Conservation (phyloP, 2,113 vertebrate species). For the Notechis scutatus region DNA sequence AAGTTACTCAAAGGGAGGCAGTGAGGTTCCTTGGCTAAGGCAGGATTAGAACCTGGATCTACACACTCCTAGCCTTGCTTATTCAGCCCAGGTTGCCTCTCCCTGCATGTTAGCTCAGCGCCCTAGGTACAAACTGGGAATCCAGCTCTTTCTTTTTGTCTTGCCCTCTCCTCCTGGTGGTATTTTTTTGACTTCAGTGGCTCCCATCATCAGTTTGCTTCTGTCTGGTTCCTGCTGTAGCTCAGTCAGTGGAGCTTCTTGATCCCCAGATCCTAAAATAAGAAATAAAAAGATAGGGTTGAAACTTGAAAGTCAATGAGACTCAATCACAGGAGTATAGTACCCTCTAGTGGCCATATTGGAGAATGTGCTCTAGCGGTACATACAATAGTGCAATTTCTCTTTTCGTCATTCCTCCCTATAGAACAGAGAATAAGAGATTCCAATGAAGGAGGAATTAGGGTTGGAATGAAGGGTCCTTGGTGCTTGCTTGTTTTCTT, state of each 20-base stretch:
- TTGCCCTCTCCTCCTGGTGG: not conserved
- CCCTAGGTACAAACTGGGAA: not conserved
- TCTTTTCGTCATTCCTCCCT: not conserved
- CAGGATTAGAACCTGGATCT: not conserved
- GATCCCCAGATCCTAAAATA: not conserved
- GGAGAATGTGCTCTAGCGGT: not conserved
- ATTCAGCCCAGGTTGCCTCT: not conserved
- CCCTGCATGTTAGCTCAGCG: not conserved
- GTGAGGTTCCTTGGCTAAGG: not conserved
- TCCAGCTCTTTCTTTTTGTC: not conserved
- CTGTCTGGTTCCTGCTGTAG: not conserved
- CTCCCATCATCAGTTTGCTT: not conserved
- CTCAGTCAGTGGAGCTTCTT: not conserved
- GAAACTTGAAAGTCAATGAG: not conserved
- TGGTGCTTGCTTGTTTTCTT: too few relatives aligned
- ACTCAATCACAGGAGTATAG: constrained; percentile 19
- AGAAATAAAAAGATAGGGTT: not conserved
- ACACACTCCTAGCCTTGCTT: not conserved
- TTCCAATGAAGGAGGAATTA: too few relatives aligned
- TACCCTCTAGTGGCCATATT: constrained; percentile 53
- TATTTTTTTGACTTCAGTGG: not conserved
- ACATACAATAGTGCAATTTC: too few relatives aligned
- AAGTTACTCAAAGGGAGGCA: not conserved
- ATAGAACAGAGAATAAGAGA: not conserved
- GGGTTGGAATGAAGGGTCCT: too few relatives aligned